phyloP scores from a whole-genome alignment of 2,888 invertebrate genomes.

The Melolontha melolontha region DNA sequence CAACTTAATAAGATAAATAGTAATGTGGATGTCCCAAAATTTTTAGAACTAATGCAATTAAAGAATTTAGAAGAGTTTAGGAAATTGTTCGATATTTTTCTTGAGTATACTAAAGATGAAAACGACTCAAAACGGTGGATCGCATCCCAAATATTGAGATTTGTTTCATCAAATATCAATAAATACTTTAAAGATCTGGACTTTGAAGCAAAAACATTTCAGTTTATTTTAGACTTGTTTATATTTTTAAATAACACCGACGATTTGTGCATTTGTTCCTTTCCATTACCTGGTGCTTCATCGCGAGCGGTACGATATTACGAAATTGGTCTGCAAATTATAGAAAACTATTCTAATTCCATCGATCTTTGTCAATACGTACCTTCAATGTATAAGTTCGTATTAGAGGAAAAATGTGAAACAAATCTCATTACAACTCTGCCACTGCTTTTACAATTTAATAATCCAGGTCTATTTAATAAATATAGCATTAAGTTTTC shows the following conservation, averaged over 20 bases:
- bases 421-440: slow-evolving; percentile 69
- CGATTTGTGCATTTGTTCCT: slow-evolving; percentile 72
- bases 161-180: slow-evolving; percentile 50
- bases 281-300: slow-evolving; percentile 69
- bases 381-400: slow-evolving; percentile 74
- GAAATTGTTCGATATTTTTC: slow-evolving; percentile 54
- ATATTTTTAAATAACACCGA: slow-evolving; percentile 65
- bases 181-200: slow-evolving; percentile 41
- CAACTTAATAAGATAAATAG: slow-evolving; percentile 61
- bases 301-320: slow-evolving; percentile 67
- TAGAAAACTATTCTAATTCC: slow-evolving; percentile 67
- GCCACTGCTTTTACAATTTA: slow-evolving; percentile 72
- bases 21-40: slow-evolving; percentile 58
- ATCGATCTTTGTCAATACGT: slow-evolving; percentile 62
- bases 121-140: slow-evolving; percentile 57
- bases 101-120: slow-evolving; percentile 51
- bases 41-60: slow-evolving; percentile 53
- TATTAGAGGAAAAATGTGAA: slow-evolving; percentile 63
- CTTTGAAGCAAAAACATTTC: slow-evolving; percentile 64
- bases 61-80: slow-evolving; percentile 52
- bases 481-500: slow-evolving; percentile 70
- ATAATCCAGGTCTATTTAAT: slow-evolving; percentile 70
- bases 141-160: slow-evolving; percentile 60
- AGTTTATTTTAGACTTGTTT: slow-evolving; percentile 71
- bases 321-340: slow-evolving; percentile 70